Base-by-base conservation (phyloP, 2,113 vertebrate genomes). In the Microcebus griseorufus region DNA sequence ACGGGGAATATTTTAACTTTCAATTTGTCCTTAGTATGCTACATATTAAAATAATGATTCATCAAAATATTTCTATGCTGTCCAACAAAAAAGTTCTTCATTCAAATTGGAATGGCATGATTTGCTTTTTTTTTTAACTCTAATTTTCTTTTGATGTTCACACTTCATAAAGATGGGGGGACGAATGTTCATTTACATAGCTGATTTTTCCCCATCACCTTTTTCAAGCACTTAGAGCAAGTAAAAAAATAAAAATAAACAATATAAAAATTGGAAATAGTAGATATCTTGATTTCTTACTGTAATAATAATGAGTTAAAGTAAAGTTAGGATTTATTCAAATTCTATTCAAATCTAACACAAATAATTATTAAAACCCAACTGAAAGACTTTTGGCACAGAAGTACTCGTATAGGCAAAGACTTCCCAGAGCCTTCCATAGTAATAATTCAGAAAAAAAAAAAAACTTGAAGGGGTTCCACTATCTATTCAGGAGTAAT, bases 31-130 rank as follows among this genome's bases (percentile, higher is more conserved):
- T 90, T 80, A 88, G 69, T n/a, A 20, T 78, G 94, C 81, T 69
- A 79, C 39, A 83, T 78, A 86, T 39, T 82, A 69, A 93, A 79
- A 87, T 73, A 90, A 51, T 18, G 92, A 51, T 76, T 89, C 45
- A 62, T 23, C 69, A 48, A 81, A 95, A 93, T 29, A 27, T 76
- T 73, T 39, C 37, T 29, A 17, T 58, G 45, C 55, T 88, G 7
- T 92, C 34, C 75, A 95, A 94, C 53, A 70, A 75, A 75, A 89
- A 39, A 65, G 10, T 16, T 12, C 25, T 64, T 86, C 53, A 89
- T 81, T 78, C 79, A 88, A 87, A 69, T 23, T 58, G 18, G 70
- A 94, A 84, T 80, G 25, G 64, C 6, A 78, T 20, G 13, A 89
- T 70, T 87, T 85, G 29, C 48, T 94, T 73, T 48, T 65, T 20